Evolutionary conservation across 2,888 invertebrate genomes (phyloP).

Genomic region (Oxytorus armatus): DNA sequence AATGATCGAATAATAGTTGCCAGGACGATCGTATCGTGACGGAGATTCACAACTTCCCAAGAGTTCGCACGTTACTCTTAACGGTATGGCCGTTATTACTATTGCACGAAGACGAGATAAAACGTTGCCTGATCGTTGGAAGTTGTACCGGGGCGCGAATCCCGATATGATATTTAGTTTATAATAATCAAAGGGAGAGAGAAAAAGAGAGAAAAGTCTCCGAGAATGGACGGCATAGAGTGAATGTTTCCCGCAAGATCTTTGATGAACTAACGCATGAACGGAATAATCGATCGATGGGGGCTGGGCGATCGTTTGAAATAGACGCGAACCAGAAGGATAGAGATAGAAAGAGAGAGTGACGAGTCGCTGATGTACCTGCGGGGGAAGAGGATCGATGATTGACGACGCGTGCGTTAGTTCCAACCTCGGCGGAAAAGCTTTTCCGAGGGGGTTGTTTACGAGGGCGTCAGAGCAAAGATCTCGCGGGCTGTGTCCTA

Average conservation of each 20-base stretch:
- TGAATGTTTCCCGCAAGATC: conserved; percentile 82
- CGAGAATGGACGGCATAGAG: conserved; percentile 82
- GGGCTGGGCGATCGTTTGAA: conserved; percentile 4
- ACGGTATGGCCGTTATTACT: neutral
- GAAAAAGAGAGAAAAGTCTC: conserved; percentile 68
- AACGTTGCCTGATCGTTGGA: conserved; percentile 16
- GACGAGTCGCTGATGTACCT: conserved; percentile 3
- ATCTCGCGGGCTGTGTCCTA: conserved; percentile 92
- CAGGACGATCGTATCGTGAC: too few relatives aligned
- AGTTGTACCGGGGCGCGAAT: conserved; percentile 28
- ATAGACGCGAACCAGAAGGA: neutral
- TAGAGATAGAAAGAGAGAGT: neutral
- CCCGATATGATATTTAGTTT: neutral
- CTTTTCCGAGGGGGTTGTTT: conserved; percentile 63
- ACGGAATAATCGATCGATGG: conserved; percentile 50
- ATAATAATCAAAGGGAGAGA: conserved; percentile 65
- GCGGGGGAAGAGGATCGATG: conserved; percentile 59
- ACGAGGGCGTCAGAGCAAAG: conserved; percentile 83
- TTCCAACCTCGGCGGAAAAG: conserved; percentile 52
- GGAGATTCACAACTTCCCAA: neutral
- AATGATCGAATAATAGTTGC: conserved; percentile 2
- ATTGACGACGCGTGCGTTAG: conserved; percentile 65
- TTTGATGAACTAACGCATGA: conserved; percentile 72
- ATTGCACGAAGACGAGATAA: conserved; percentile 40
- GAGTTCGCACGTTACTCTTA: neutral